These are phyloP conservation scores for Mixornis gularis DNA, from an alignment of 2,113 vertebrate genomes.

Conservation along the genomic window DNA sequence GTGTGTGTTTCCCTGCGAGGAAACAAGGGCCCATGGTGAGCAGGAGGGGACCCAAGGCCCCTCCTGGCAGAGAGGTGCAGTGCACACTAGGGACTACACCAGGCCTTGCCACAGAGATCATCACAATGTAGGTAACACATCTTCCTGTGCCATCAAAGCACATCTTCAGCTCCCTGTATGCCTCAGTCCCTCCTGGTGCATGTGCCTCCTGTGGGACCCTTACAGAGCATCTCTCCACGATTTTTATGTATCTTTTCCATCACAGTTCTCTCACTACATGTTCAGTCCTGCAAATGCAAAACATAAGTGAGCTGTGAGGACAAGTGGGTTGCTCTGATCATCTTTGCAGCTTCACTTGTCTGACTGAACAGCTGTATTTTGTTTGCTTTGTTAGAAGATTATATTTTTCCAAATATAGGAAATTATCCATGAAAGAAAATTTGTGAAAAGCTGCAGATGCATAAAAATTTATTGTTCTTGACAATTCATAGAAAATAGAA, in stretches of 20 bases:
- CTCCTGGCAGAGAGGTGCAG: neutral
- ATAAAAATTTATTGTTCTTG: neutral
- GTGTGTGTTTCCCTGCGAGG: neutral
- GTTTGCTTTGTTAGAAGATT: neutral
- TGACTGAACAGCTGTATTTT: neutral
- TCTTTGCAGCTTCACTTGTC: neutral
- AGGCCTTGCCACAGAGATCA: neutral
- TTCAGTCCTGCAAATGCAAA: neutral
- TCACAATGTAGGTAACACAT: neutral
- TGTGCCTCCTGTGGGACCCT: neutral
- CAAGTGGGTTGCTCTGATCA: neutral
- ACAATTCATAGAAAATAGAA: neutral
- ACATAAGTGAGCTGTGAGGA: neutral
- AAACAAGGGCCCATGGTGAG: neutral
- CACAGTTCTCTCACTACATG: neutral
- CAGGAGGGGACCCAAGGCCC: neutral
- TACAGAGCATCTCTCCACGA: neutral
- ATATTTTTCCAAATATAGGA: neutral
- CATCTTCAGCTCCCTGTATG: neutral
- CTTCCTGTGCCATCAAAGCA: neutral
- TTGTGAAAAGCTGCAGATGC: neutral
- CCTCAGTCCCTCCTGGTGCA: neutral
- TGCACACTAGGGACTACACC: neutral
- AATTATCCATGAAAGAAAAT: neutral
- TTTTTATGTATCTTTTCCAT: neutral